Evolutionary conservation across 2,888 invertebrate genomes (phyloP).

Genomic region (Drosophila setosimentum): DNA sequence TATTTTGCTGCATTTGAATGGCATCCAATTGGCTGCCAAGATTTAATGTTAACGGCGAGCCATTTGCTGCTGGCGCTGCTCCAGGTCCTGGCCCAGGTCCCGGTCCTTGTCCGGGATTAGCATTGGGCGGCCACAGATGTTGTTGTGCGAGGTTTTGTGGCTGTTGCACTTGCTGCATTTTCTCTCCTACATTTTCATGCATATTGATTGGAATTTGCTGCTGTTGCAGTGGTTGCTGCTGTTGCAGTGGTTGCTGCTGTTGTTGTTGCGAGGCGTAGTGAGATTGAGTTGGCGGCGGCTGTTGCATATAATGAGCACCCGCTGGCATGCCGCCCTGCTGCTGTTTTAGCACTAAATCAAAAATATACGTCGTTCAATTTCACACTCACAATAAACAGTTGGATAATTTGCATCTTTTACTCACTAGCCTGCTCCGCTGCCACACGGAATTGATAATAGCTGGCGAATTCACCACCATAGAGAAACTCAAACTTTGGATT

Average conservation of each 20-base stretch:
- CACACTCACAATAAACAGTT: not conserved
- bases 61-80: slow-evolving; percentile 53
- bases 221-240: slow-evolving; percentile 47
- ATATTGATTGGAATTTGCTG: slow-evolving; percentile 21
- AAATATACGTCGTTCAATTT: not conserved
- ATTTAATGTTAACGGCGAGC: slow-evolving; percentile 70
- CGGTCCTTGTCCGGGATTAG: slow-evolving; percentile 2
- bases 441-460: slow-evolving; percentile 98
- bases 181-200: slow-evolving; percentile 51
- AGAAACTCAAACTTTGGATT: slow-evolving; percentile 99
- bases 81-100: not conserved
- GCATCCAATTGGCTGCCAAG: slow-evolving; percentile 86
- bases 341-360: slow-evolving; percentile 90
- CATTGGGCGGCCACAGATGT: slow-evolving; percentile 63
- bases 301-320: slow-evolving; percentile 61
- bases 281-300: slow-evolving; percentile 63
- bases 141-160: slow-evolving; percentile 41
- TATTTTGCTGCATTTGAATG: slow-evolving; percentile 91
- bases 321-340: slow-evolving; percentile 87
- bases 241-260: slow-evolving; percentile 82
- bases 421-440: slow-evolving; percentile 97
- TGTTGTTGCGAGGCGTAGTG: slow-evolving; percentile 66
- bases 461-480: slow-evolving; percentile 97
- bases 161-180: slow-evolving; percentile 54
- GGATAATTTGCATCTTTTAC: not conserved